Conservation (phyloP, 1,140 invertebrate species). For the Drosophila quadrilineata region DNA sequence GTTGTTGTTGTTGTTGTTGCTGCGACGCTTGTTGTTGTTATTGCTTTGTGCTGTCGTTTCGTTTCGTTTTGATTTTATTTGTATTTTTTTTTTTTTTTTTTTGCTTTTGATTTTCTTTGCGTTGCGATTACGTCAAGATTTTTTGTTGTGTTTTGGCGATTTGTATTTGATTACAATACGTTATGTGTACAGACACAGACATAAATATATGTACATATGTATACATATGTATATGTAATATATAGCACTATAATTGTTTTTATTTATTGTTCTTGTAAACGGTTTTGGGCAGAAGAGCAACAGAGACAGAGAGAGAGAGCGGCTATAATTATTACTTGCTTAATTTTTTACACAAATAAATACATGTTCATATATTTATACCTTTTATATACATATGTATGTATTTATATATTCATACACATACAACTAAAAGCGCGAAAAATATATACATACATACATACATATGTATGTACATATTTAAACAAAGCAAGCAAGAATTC, state of each 20-base stretch:
- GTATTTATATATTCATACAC: neutral
- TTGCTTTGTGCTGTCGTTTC: constrained; percentile 21
- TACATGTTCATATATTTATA: neutral
- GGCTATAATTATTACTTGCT: constrained; percentile 58
- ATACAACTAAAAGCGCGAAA: neutral
- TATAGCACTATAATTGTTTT: neutral
- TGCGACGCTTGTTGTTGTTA: neutral
- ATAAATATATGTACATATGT: neutral
- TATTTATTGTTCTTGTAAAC: constrained; percentile 24
- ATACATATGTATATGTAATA: neutral
- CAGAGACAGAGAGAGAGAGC: neutral
- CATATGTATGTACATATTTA: neutral
- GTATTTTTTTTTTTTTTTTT: constrained; percentile 20
- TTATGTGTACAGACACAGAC: constrained; percentile 12
- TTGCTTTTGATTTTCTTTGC: constrained; percentile 46
- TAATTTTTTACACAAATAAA: constrained; percentile 44
- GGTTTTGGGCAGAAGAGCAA: constrained; percentile 3
- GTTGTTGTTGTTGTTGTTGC: constrained; percentile 27
- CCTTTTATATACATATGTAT: neutral
- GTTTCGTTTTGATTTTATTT: constrained; percentile 48
- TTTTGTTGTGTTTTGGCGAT: constrained; percentile 74
- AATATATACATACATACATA: neutral
- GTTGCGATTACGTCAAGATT: constrained; percentile 77
- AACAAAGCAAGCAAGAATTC: neutral
- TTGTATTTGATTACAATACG: constrained; percentile 68